These are phyloP conservation scores for Eospalax fontanierii DNA, from an alignment of 2,797 vertebrate genomes.

Conservation along the genomic window DNA sequence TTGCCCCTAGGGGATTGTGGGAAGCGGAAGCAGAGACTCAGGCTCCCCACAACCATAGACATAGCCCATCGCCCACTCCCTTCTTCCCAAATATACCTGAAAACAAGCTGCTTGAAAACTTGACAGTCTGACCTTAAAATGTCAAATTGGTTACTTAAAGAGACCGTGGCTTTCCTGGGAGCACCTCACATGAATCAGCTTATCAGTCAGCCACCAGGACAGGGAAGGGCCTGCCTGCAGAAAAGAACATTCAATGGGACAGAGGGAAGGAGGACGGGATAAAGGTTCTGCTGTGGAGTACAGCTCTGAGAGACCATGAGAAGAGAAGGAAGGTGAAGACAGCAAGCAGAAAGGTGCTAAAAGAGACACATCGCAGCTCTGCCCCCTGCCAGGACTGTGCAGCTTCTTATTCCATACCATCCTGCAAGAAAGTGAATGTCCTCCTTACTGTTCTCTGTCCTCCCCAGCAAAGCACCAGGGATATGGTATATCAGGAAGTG, in stretches of 20 bases:
- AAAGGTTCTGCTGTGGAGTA: background rate
- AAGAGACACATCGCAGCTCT: background rate
- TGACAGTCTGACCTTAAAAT: background rate
- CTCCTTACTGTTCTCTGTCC: constrained; percentile 77
- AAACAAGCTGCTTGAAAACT: background rate
- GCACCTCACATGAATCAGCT: background rate
- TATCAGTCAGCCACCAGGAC: background rate
- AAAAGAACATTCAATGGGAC: background rate
- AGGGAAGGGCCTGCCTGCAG: background rate
- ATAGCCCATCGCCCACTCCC: background rate
- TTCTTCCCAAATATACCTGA: background rate
- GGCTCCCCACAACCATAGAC: background rate
- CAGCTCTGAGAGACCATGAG: background rate
- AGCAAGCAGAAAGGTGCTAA: background rate
- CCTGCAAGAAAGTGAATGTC: constrained; percentile 73
- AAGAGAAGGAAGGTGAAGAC: background rate
- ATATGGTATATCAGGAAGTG: constrained; percentile 82
- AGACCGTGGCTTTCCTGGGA: background rate
- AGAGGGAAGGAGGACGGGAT: background rate
- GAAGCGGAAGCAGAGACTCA: background rate
- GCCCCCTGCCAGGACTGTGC: background rate
- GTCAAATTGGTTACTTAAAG: background rate
- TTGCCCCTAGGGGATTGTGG: fast-evolving
- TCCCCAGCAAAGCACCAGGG: constrained; percentile 37
- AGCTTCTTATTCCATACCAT: background rate